A percentile compares a stretch with the other conserved stretches of the same genome.
These are phyloP conservation scores for Rhodophaea formosa DNA, from an alignment of 2,888 invertebrate species.

Conservation along the genomic window DNA sequence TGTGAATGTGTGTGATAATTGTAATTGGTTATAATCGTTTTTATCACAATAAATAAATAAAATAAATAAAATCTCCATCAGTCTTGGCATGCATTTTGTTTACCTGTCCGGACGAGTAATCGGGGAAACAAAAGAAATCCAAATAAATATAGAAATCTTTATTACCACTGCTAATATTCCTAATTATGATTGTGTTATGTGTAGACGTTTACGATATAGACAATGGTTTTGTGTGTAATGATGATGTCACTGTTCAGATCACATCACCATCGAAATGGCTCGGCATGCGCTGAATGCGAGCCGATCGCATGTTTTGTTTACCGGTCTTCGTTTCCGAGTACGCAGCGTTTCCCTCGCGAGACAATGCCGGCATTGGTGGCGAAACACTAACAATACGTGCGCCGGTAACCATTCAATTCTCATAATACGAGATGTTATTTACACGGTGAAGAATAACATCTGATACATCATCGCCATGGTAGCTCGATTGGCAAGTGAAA, in stretches of 20 bases:
- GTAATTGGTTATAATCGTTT: too few relatives aligned
- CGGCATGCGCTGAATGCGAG: constrained; percentile 8
- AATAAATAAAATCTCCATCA: too few relatives aligned
- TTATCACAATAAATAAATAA: too few relatives aligned
- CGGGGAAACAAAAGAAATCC: too few relatives aligned
- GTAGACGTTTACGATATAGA: not conserved
- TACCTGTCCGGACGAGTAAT: too few relatives aligned
- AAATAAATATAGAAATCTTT: too few relatives aligned
- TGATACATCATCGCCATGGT: not conserved
- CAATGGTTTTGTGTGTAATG: not conserved
- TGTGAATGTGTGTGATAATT: too few relatives aligned
- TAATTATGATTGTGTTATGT: too few relatives aligned
- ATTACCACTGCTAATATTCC: too few relatives aligned
- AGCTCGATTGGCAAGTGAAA: constrained; percentile 1
- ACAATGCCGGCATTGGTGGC: constrained; percentile 1
- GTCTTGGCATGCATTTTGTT: too few relatives aligned
- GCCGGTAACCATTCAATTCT: constrained; percentile 13
- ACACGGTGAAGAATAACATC: constrained; percentile 10
- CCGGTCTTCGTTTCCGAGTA: constrained; percentile 4
- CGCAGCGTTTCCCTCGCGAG: not conserved
- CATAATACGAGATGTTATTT: constrained; percentile 15
- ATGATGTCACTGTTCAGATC: not conserved
- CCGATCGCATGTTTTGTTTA: constrained; percentile 3
- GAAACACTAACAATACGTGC: constrained; percentile 9
- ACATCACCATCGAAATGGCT: constrained; percentile 8